Evolutionary conservation across 23 tunicate genomes (phyloP).

Genomic region (Trididemnum clinides): DNA sequence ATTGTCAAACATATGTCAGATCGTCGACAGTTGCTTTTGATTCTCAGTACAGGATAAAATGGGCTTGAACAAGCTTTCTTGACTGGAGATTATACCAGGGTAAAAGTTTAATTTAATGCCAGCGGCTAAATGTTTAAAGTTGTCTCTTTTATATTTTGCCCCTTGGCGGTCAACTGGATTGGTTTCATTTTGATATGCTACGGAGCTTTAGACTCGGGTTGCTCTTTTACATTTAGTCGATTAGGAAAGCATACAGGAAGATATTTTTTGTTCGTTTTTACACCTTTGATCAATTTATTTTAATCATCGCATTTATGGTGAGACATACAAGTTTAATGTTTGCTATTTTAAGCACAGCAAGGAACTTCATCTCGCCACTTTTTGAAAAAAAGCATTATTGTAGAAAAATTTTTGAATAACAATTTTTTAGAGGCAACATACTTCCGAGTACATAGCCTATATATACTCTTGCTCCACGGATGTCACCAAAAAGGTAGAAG

Average conservation of each 20-base stretch:
- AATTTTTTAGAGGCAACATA: too few relatives aligned
- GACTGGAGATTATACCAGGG: conserved; percentile 92
- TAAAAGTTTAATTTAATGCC: too few relatives aligned
- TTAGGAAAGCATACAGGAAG: conserved; percentile 76
- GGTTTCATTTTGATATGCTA: conserved; percentile 84
- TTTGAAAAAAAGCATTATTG: too few relatives aligned
- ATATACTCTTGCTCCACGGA: too few relatives aligned
- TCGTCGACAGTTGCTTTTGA: conserved; percentile 68
- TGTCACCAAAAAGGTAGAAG: too few relatives aligned
- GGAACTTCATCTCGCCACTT: too few relatives aligned
- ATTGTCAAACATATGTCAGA: conserved; percentile 84
- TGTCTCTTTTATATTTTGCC: conserved; percentile 81
- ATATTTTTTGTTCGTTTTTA: conserved; percentile 41
- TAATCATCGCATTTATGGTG: too few relatives aligned
- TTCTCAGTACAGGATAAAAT: conserved; percentile 80
- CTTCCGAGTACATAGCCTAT: too few relatives aligned
- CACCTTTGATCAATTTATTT: conserved; percentile 55
- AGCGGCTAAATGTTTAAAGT: too few relatives aligned
- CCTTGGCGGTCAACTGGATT: conserved; percentile 84
- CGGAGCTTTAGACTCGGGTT: conserved; percentile 74
- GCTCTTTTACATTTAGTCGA: conserved; percentile 58
- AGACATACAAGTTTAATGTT: too few relatives aligned
- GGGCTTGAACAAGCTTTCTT: conserved; percentile 96
- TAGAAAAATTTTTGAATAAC: too few relatives aligned
- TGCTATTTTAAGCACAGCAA: too few relatives aligned